Percentiles rank a stretch among this genome's conserved stretches.
Evolutionary conservation across 2,113 vertebrate genomes (phyloP).

Genomic region (Trinectes maculatus): DNA sequence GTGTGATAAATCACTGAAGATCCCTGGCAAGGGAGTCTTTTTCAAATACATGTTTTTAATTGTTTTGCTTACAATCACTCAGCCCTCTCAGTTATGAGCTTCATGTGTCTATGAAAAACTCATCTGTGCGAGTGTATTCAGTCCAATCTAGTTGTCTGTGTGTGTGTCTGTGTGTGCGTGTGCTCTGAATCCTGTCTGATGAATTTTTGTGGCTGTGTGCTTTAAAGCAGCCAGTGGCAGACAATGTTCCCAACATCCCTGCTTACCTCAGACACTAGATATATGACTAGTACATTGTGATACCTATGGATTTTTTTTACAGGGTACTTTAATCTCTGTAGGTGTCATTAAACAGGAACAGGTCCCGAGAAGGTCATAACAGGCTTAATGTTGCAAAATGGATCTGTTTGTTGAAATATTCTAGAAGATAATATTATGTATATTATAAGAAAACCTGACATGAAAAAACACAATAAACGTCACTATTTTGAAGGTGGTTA

Average conservation of each 20-base stretch:
- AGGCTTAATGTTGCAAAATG: neutral
- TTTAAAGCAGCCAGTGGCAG: neutral
- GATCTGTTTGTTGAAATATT: neutral
- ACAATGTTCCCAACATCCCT: neutral
- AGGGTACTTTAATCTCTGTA: neutral
- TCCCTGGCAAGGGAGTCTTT: conserved; percentile 9
- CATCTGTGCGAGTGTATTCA: neutral
- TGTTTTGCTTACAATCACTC: conserved; percentile 19
- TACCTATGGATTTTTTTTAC: neutral
- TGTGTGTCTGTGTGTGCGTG: neutral
- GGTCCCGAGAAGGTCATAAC: neutral
- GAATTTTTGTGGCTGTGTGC: neutral
- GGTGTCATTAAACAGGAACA: too few relatives aligned
- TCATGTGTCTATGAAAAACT: neutral
- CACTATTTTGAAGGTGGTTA: too few relatives aligned
- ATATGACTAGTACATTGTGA: neutral
- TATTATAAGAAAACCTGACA: neutral
- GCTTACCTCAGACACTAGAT: conserved; percentile 6
- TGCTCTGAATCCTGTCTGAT: neutral
- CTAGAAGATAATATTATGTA: neutral
- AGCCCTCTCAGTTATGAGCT: conserved; percentile 22
- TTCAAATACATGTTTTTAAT: conserved; percentile 22
- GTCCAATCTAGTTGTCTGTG: neutral
- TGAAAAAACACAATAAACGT: neutral
- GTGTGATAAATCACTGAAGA: conserved; percentile 26